phyloP scores from a whole-genome alignment of 2,797 vertebrate species.

The Sebastes nivosus region DNA sequence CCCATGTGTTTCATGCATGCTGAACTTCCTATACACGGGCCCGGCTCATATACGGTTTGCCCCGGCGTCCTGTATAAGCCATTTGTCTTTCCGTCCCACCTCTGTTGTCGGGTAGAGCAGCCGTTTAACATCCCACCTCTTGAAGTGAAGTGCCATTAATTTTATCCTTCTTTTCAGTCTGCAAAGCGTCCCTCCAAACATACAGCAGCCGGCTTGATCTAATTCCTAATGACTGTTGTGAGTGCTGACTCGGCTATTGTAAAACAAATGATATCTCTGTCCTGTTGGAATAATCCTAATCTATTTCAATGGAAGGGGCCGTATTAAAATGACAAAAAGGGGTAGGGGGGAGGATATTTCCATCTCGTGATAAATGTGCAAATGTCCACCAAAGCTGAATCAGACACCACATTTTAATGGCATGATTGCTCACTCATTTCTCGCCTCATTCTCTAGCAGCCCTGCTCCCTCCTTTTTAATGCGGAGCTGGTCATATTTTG shows the following conservation, averaged over 20 bases:
- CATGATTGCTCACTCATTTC: conserved; percentile 94
- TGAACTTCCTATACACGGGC: conserved; percentile 22
- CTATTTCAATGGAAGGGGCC: conserved; percentile 74
- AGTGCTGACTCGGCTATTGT: conserved; percentile 78
- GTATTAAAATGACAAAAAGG: conserved; percentile 67
- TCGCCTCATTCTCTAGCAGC: conserved; percentile 80
- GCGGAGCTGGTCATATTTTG: conserved; percentile 92
- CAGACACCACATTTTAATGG: conserved; percentile 88
- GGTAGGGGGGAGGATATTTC: conserved; percentile 39
- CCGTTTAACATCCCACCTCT: conserved; percentile 31
- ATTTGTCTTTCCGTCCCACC: conserved; percentile 51
- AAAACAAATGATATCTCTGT: conserved; percentile 81
- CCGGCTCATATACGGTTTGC: neutral
- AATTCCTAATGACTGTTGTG: conserved; percentile 71
- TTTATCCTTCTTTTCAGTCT: conserved; percentile 55
- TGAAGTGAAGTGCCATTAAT: conserved; percentile 54
- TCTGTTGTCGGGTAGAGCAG: conserved; percentile 23
- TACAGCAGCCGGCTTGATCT: conserved; percentile 42
- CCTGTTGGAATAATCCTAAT: conserved; percentile 82
- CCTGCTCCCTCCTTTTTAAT: conserved; percentile 82
- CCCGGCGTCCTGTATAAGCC: conserved; percentile 8
- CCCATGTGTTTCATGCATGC: conserved; percentile 32
- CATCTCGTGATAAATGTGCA: conserved; percentile 87
- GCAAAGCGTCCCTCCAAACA: conserved; percentile 41
- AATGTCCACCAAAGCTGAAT: conserved; percentile 84